phyloP scores from a whole-genome alignment of 37 sponge, comb jelly and placozoan genomes.

The Theonella swinhoei region DNA sequence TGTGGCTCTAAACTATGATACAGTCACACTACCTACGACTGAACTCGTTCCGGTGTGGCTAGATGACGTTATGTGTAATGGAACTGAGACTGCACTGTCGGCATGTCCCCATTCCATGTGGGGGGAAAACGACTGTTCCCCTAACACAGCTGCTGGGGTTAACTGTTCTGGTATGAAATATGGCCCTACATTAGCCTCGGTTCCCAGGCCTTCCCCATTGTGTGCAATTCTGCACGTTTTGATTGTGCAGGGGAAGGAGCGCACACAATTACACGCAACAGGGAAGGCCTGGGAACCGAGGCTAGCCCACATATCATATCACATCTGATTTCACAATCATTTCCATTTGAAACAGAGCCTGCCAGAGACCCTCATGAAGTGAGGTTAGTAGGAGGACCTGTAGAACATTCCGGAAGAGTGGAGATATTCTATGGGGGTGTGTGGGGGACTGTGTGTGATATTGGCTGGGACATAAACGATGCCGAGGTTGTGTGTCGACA shows the following conservation, averaged over 20 bases:
- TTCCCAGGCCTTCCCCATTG: no score
- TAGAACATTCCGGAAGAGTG: not conserved
- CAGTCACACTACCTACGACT: not conserved
- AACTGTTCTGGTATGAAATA: constrained; percentile 7
- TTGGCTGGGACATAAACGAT: not conserved
- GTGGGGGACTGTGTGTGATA: not conserved
- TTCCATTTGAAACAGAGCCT: no score
- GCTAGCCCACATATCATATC: not conserved
- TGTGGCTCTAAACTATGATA: not conserved
- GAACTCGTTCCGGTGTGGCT: constrained; percentile 10
- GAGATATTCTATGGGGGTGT: not conserved
- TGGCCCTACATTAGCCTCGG: no score
- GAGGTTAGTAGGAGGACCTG: not conserved
- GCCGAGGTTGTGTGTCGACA: not conserved
- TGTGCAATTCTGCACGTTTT: no score
- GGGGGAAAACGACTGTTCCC: constrained; percentile 16
- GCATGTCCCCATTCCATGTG: constrained; percentile 7
- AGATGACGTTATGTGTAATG: constrained; percentile 12
- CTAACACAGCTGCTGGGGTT: constrained; percentile 16
- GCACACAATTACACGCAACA: no score
- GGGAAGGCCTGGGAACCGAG: no score
- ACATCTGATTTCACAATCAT: no score
- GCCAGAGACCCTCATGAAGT: not conserved
- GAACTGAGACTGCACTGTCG: constrained; percentile 10
- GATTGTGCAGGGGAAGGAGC: no score